phyloP scores from a whole-genome alignment of 2,113 vertebrate species.

The Mirounga angustirostris region DNA sequence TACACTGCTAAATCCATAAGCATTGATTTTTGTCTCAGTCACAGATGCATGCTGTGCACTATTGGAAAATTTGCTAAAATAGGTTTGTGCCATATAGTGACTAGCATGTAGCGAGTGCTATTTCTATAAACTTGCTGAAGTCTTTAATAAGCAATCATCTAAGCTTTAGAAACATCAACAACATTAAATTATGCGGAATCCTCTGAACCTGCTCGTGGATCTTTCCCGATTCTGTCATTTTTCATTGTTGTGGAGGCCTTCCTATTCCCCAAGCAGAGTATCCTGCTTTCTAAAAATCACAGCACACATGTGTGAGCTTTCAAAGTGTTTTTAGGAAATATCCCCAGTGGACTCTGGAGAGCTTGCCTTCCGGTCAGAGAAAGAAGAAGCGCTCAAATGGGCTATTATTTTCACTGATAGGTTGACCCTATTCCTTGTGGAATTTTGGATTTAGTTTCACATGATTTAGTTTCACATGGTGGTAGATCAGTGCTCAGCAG shows the following conservation, averaged over 20 bases:
- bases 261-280: slow-evolving; percentile 60
- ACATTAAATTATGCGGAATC: slow-evolving; percentile 53
- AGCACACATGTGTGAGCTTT: slow-evolving; percentile 74
- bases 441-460: slow-evolving; percentile 77
- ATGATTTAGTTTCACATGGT: slow-evolving; percentile 68
- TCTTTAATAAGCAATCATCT: slow-evolving; percentile 71
- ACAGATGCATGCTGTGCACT: slow-evolving; percentile 86
- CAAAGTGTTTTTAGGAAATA: slow-evolving; percentile 63
- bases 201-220: background rate
- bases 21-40: slow-evolving; percentile 91
- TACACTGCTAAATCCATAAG: slow-evolving; percentile 91
- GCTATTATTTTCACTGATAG: slow-evolving; percentile 80
- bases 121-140: slow-evolving; percentile 69
- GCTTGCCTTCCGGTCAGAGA: slow-evolving; percentile 80
- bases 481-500: slow-evolving; percentile 48
- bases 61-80: slow-evolving; percentile 85
- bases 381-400: slow-evolving; percentile 69
- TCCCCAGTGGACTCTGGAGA: slow-evolving; percentile 69
- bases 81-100: slow-evolving; percentile 84
- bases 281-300: slow-evolving; percentile 76
- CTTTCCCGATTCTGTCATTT: background rate
- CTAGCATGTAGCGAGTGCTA: slow-evolving; percentile 62
- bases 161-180: slow-evolving; percentile 66
- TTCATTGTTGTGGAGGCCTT: background rate
- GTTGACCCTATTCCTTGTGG: slow-evolving; percentile 75